Evolutionary conservation across 2,113 vertebrate genomes (phyloP).

Genomic region (Dicrurus megarhynchus): DNA sequence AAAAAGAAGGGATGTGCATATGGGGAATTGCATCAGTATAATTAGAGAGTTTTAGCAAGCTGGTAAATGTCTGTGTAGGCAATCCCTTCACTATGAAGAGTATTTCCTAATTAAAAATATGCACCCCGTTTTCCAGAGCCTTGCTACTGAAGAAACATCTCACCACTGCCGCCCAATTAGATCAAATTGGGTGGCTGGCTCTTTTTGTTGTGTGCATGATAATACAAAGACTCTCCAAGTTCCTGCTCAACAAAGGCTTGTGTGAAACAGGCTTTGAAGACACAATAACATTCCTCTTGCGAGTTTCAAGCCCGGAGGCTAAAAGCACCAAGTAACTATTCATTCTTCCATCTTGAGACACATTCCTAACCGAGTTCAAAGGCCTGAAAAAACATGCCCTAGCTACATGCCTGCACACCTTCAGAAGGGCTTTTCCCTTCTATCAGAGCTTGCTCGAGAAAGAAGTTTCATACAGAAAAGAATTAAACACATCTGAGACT

Average conservation of each 20-base stretch:
- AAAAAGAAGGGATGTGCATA: neutral
- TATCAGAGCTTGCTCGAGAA: conserved; percentile 4
- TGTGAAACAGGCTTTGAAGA: conserved; percentile 75
- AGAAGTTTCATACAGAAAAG: conserved; percentile 12
- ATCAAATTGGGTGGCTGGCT: conserved; percentile 60
- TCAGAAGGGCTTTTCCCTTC: conserved; percentile 50
- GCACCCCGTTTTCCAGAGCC: conserved; percentile 1
- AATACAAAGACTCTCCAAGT: conserved; percentile 65
- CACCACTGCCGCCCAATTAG: conserved; percentile 49
- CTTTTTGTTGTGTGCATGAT: conserved; percentile 60
- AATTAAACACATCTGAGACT: conserved; percentile 14
- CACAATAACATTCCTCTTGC: conserved; percentile 75
- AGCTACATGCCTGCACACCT: conserved; percentile 71
- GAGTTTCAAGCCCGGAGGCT: conserved; percentile 74
- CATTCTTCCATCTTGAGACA: conserved; percentile 74
- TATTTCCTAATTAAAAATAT: conserved; percentile 12
- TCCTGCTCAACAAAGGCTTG: conserved; percentile 60
- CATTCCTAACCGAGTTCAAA: conserved; percentile 82
- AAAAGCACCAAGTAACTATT: conserved; percentile 74
- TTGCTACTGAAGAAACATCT: conserved; percentile 18
- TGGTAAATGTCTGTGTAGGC: neutral
- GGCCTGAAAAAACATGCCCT: conserved; percentile 70
- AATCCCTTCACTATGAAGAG: neutral
- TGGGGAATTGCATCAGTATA: neutral
- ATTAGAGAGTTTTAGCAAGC: neutral